Evolutionary conservation across 2,797 vertebrate genomes (phyloP), one percentile per base, ranked within the genome.

Genomic region (Lindbergichthys nudifrons): DNA sequence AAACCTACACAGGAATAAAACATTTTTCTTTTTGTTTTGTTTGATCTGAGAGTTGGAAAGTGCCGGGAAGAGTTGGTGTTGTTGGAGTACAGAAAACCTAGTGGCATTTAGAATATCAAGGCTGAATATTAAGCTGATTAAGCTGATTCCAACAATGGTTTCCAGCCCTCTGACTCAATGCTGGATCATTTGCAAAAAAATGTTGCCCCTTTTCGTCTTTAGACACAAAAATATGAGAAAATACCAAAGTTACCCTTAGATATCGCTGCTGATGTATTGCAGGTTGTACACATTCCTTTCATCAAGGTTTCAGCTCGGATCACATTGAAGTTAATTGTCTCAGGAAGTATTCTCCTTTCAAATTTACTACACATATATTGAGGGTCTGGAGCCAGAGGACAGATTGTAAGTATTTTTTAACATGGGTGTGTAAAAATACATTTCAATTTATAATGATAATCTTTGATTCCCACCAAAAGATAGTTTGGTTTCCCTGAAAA

Each of bases 261-360:
- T 21, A 5, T 57, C 5, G 0, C 50, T 51, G 56, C 32, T 23
- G 60, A 39, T 39, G 23, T 46, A 6, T 23, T 19, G 23, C 61
- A 70, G 53, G 15, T 56, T 70, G 36, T 26, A 70, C 12, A 67
- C 63, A 61, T 80, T 85, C 50, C 70, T 69, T 62, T 58, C 18
- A 65, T 15, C 12, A 10, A 8, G 21, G 10, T 15, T 36, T 77
- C 2, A 4, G 21, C 57, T 68, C 36, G 0, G 39, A 14, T 77
- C 10, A 4, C 54, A 12, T 54, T 56, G 30, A 64, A 50, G 69
- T 48, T 1, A 57, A 36, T 65, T 10, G 53, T 42, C 67, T 80
- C 76, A 78, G 71, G 68, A 74, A 64, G 48, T 21, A 18, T 15
- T 63, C 45, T 73, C 7, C 61, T 32, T 62, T 1, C 30, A 32